A percentile compares a stretch with the other conserved stretches of the same genome.
phyloP scores from a whole-genome alignment of 2,797 vertebrate genomes.

The Centroberyx gerrardi region DNA sequence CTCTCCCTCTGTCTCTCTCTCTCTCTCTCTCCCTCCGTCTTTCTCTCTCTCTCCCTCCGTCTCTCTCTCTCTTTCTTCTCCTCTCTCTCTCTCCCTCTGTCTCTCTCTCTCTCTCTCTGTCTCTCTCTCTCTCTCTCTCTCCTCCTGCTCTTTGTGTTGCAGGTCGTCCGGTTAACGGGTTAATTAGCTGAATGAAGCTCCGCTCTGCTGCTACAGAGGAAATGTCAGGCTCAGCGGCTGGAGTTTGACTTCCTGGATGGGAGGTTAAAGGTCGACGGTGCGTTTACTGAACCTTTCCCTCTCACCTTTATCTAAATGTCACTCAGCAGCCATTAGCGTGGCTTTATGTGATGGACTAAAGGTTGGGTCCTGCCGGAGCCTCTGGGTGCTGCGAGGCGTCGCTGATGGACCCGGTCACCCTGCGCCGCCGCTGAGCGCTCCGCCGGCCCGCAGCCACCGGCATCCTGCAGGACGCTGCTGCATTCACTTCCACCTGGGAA shows the following conservation, averaged over 20 bases:
- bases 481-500: neutral
- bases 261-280: slow-evolving; percentile 70
- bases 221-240: slow-evolving; percentile 83
- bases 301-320: slow-evolving; percentile 87
- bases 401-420: slow-evolving; percentile 38
- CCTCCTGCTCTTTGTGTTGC: slow-evolving; percentile 39
- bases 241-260: slow-evolving; percentile 81
- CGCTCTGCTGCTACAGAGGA: slow-evolving; percentile 73
- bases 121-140: slow-evolving; percentile 1
- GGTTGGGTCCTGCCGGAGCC: slow-evolving; percentile 8
- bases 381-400: neutral
- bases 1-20: no score
- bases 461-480: slow-evolving; percentile 1
- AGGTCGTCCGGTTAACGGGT: slow-evolving; percentile 77
- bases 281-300: slow-evolving; percentile 77
- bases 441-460: neutral
- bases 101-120: slow-evolving; percentile 5
- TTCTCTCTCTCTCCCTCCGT: neutral
- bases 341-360: slow-evolving; percentile 34
- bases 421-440: neutral
- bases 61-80: neutral
- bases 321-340: slow-evolving; percentile 73
- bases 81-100: neutral
- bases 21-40: neutral
- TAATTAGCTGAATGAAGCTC: slow-evolving; percentile 85